Conservation (phyloP, 2,888 invertebrate species). For the Chydorus sphaericus region DNA sequence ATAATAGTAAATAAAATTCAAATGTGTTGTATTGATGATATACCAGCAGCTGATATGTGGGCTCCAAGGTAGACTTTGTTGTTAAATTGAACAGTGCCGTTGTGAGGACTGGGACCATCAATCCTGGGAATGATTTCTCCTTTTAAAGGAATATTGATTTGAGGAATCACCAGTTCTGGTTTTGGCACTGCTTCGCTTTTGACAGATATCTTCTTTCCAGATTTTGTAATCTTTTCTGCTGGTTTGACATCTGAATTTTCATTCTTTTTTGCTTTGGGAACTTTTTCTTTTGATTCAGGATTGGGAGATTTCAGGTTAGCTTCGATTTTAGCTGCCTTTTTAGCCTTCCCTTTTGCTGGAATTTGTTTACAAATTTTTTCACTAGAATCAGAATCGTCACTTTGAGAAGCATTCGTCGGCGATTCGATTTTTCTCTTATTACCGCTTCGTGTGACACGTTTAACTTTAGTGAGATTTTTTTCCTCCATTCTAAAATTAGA, state of each 20-base stretch:
- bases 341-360: background rate
- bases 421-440: no score
- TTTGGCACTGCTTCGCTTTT: background rate
- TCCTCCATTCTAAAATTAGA: no score
- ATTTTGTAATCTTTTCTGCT: background rate
- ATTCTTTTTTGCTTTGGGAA: no score
- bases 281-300: background rate
- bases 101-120: background rate
- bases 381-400: no score
- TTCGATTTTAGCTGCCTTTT: background rate
- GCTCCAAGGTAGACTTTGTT: conserved; percentile 11
- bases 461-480: no score
- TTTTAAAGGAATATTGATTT: background rate
- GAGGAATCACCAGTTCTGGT: conserved; percentile 7
- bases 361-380: background rate
- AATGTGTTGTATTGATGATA: background rate
- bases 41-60: conserved; percentile 14
- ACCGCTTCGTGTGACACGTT: no score
- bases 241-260: background rate
- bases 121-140: background rate
- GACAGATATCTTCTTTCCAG: background rate
- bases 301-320: background rate
- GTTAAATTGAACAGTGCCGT: conserved; percentile 9
- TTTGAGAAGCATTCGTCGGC: no score
- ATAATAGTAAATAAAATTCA: background rate